These are phyloP conservation scores for Drosophila paramelanica DNA, from an alignment of 2,888 invertebrate species.

Conservation along the genomic window DNA sequence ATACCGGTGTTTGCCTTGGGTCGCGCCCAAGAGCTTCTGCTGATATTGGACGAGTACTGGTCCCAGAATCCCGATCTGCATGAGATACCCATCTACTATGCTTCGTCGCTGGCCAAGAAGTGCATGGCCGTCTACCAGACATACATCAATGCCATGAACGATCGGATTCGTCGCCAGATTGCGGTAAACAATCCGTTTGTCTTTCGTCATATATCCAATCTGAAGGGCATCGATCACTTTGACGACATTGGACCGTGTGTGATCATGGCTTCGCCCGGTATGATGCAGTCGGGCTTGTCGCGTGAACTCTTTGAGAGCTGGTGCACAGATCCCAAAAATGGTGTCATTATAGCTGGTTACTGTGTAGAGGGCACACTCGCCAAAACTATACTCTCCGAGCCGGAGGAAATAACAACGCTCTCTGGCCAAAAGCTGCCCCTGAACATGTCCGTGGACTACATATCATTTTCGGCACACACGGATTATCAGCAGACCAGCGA, in stretches of 20 bases:
- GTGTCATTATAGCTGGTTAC: conserved; percentile 98
- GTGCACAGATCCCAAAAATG: conserved; percentile 99
- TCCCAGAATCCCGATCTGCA: conserved; percentile 92
- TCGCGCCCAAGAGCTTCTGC: conserved; percentile 96
- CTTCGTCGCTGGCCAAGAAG: conserved; percentile 99
- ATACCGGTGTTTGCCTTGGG: conserved; percentile 99
- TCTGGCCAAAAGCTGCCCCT: conserved; percentile 97
- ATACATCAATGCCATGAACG: conserved; percentile 99
- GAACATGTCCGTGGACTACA: conserved; percentile 99
- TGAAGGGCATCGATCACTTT: conserved; percentile 98
- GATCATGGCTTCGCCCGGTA: conserved; percentile 99
- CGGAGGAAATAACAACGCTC: conserved; percentile 98
- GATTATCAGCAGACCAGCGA: conserved; percentile 91
- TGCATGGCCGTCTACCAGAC: conserved; percentile 99
- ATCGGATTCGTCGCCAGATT: conserved; percentile 97
- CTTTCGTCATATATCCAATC: conserved; percentile 97
- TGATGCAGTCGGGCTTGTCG: conserved; percentile 99
- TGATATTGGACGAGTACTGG: conserved; percentile 99
- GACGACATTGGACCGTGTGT: conserved; percentile 99
- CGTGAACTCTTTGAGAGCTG: conserved; percentile 99
- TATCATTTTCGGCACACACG: conserved; percentile 99
- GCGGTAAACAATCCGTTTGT: conserved; percentile 99
- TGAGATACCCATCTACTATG: conserved; percentile 99
- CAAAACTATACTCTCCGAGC: conserved; percentile 97
- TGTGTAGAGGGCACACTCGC: conserved; percentile 96